phyloP scores from a whole-genome alignment of 2,113 vertebrate species.

The Gymnobelideus leadbeateri region DNA sequence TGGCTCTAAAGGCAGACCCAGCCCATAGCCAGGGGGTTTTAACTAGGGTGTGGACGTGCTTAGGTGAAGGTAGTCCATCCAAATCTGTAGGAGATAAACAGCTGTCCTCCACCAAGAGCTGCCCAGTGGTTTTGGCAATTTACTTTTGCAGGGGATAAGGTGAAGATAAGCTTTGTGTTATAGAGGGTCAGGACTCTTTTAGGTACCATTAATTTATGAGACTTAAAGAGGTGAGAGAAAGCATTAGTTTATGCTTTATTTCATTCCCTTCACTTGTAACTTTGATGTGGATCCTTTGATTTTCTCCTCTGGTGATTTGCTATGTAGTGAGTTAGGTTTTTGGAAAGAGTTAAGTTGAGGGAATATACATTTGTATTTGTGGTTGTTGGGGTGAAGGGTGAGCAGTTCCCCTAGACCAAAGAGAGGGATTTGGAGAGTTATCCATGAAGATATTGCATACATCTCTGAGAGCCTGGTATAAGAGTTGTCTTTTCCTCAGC shows the following conservation, averaged over 20 bases:
- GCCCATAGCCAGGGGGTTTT: neutral
- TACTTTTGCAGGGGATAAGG: neutral
- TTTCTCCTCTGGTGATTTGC: neutral
- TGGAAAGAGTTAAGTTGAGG: neutral
- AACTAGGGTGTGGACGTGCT: neutral
- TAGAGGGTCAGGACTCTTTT: neutral
- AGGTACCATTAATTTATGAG: neutral
- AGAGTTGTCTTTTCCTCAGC: neutral
- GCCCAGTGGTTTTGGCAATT: neutral
- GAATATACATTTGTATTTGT: neutral
- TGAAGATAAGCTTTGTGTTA: neutral
- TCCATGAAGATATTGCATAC: neutral
- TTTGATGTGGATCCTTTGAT: neutral
- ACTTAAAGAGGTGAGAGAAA: neutral
- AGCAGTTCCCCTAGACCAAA: neutral
- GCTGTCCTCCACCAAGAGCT: rapidly evolving
- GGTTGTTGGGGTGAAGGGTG: neutral
- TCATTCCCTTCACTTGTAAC: neutral
- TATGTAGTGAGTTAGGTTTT: neutral
- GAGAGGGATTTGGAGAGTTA: neutral
- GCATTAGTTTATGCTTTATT: neutral
- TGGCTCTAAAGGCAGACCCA: neutral
- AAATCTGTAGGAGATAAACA: neutral
- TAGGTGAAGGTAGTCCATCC: neutral
- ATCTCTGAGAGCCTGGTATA: neutral